Base-by-base conservation (phyloP, 2,888 invertebrate genomes). In the Hemistola chrysoprasaria region DNA sequence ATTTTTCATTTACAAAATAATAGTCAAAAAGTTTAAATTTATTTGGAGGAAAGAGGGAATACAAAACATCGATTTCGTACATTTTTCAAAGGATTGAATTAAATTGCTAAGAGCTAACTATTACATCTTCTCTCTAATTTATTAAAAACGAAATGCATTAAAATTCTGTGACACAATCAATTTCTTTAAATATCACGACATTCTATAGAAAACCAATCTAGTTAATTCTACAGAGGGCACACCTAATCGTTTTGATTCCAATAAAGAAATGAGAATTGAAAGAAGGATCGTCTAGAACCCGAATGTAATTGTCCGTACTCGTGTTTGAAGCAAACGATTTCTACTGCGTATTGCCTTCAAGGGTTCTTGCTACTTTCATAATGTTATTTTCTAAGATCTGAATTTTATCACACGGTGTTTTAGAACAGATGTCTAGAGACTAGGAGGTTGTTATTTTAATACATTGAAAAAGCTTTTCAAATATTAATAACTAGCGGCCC, bases 221-320 rank as follows among this genome's bases (percentile, higher is more conserved):
- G 56, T 67, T 64, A 64, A 68, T 69, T 71, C 69, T 56, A 60
- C 60, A 62, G 58, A 59, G 56, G 35, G 45, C n/a, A n/a, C 54
- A 63, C 55, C 53, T 62, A 71, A 66, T 72, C 72, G 70, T 66
- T 73, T 65, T 70, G 59, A 66, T 69, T 71, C 68, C 70, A 74
- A 78, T 77, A 76, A 76, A 73, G 70, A 75, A 77, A 74, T 72
- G 64, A 56, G 71, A 78, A 76, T 76, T 75, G 76, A 74, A 78
- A 78, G 77, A 75, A 76, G 70, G 68, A 74, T 75, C 72, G 70
- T 70, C 67, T 65, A 53, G 58, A 59, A 61, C 62, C 71, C 64
- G 62, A 76, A 76, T 67, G 79, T 80, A 78, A 82, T 78, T 77
- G 80, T 75, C 74, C 71, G 71, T 66, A 65, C 69, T 73, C 65